Percentiles rank a stretch among this genome's conserved stretches.
Evolutionary conservation across 2,113 vertebrate species (phyloP).

Genomic region (Nycticebus coucang): DNA sequence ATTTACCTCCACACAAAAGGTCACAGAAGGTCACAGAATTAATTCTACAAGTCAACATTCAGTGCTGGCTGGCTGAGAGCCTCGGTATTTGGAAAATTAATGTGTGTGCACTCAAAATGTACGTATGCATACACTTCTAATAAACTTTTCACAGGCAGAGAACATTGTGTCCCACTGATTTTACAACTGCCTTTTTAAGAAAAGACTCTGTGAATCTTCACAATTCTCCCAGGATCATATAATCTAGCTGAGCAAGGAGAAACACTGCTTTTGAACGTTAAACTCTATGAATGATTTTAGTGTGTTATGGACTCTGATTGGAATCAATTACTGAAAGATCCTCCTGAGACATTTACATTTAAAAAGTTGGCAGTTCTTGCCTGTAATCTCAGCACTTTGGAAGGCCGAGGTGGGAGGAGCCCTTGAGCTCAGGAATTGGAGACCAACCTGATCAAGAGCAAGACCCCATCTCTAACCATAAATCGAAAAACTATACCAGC

Average conservation of each 20-base stretch:
- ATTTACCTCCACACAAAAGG: slow-evolving; percentile 65
- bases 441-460: too few relatives aligned
- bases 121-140: neutral
- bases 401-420: too few relatives aligned
- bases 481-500: too few relatives aligned
- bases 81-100: slow-evolving; percentile 61
- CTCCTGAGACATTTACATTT: neutral
- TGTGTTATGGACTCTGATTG: neutral
- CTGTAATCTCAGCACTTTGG: too few relatives aligned
- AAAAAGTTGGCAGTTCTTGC: neutral
- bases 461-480: too few relatives aligned
- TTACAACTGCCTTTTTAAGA: slow-evolving; percentile 40
- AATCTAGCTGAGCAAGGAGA: neutral
- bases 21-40: slow-evolving; percentile 65
- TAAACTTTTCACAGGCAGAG: slow-evolving; percentile 3
- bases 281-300: neutral
- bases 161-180: slow-evolving; percentile 41
- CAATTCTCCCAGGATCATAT: neutral
- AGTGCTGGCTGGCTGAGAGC: neutral
- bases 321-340: neutral
- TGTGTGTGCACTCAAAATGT: slow-evolving; percentile 41
- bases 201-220: neutral
- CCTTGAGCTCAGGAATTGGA: too few relatives aligned
- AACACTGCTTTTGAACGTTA: neutral
- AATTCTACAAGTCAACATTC: slow-evolving; percentile 33